Evolutionary conservation across 2,113 vertebrate genomes (phyloP).

Genomic region (Trogon surrucura): DNA sequence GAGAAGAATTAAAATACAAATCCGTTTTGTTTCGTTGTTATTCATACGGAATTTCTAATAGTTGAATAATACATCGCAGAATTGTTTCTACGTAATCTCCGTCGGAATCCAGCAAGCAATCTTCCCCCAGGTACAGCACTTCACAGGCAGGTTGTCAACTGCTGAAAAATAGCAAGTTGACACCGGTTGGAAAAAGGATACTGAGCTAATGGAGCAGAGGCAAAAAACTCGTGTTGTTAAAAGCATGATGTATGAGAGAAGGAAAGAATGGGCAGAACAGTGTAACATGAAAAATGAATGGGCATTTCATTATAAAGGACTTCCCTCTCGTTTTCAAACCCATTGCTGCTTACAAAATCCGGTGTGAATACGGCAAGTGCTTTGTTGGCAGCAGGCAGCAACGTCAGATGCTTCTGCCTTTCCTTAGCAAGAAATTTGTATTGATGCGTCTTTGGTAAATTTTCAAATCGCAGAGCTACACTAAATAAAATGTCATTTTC

Average conservation of each 20-base stretch:
- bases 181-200: slow-evolving; percentile 54
- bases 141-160: slow-evolving; percentile 12
- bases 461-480: slow-evolving; percentile 71
- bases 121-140: not conserved
- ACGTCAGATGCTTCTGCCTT: slow-evolving; percentile 51
- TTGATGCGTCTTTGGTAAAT: slow-evolving; percentile 62
- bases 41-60: not conserved
- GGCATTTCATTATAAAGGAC: slow-evolving; percentile 48
- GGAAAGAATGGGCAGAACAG: slow-evolving; percentile 22
- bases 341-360: not conserved
- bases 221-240: slow-evolving; percentile 56
- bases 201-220: slow-evolving; percentile 51
- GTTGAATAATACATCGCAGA: not conserved
- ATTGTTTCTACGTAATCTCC: slow-evolving; percentile 4
- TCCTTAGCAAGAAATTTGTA: slow-evolving; percentile 60
- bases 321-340: slow-evolving; percentile 29
- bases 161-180: slow-evolving; percentile 52
- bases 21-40: not conserved
- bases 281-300: slow-evolving; percentile 54
- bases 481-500: slow-evolving; percentile 80
- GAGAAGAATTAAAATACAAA: not conserved
- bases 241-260: slow-evolving; percentile 52
- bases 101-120: not conserved
- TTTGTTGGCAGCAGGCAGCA: slow-evolving; percentile 51
- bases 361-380: slow-evolving; percentile 15